phyloP scores from a whole-genome alignment of 2,888 invertebrate species.

The Adela reaumurella region DNA sequence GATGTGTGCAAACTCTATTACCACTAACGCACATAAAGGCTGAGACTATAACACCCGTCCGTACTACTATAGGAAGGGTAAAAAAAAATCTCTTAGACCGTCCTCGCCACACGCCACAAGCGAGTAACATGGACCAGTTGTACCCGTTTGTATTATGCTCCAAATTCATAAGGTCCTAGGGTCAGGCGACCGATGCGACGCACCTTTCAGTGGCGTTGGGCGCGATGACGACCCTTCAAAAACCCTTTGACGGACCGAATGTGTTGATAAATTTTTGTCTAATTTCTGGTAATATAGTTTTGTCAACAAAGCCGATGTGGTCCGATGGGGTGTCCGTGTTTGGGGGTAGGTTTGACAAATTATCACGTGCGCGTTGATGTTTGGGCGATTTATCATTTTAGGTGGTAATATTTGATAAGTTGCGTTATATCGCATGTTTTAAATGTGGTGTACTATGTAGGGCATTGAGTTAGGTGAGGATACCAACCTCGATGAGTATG shows the following conservation, averaged over 20 bases:
- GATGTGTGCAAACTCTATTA: too few species aligned
- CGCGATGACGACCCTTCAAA: slow-evolving; percentile 7
- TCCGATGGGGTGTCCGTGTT: slow-evolving; percentile 22
- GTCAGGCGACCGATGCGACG: slow-evolving; percentile 50
- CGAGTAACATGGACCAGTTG: slow-evolving; percentile 24
- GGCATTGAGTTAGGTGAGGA: too few species aligned
- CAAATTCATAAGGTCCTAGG: slow-evolving; percentile 27
- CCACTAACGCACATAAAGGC: too few species aligned
- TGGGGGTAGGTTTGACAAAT: slow-evolving; percentile 46
- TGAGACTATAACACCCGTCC: too few species aligned
- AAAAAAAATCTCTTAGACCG: too few species aligned
- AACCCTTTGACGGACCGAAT: neutral
- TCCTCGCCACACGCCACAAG: too few species aligned
- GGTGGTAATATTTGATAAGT: neutral
- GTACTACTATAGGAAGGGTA: too few species aligned
- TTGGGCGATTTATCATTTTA: slow-evolving; percentile 17
- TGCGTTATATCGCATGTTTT: too few species aligned
- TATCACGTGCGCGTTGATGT: slow-evolving; percentile 36
- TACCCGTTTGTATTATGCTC: slow-evolving; percentile 33
- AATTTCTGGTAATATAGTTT: slow-evolving; percentile 54
- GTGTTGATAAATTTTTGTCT: slow-evolving; percentile 30
- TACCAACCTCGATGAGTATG: too few species aligned
- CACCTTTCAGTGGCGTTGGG: slow-evolving; percentile 22
- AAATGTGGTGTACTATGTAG: too few species aligned
- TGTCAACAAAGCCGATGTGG: slow-evolving; percentile 43